phyloP scores from a whole-genome alignment of 2,797 vertebrate genomes.

The Apogon hyalosoma region DNA sequence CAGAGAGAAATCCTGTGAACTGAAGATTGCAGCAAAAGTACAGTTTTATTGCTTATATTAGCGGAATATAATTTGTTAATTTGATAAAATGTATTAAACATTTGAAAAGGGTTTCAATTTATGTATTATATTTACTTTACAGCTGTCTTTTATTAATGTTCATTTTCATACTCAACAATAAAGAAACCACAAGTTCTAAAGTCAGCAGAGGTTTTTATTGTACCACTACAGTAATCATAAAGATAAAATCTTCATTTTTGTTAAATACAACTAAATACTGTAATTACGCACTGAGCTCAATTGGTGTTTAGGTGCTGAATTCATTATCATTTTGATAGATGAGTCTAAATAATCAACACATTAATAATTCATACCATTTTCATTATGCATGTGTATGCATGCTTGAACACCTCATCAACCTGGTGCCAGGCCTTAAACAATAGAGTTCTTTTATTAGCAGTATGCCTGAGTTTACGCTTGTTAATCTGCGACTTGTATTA shows the following conservation, averaged over 20 bases:
- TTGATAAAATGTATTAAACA: slow-evolving; percentile 1
- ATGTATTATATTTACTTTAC: no score
- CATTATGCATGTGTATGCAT: slow-evolving; percentile 99
- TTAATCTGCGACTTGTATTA: slow-evolving; percentile 99
- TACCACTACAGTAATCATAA: slow-evolving; percentile 65
- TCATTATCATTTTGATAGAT: slow-evolving; percentile 99
- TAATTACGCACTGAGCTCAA: slow-evolving; percentile 97
- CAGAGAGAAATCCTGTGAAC: slow-evolving; percentile 47
- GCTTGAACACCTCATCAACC: slow-evolving; percentile 99
- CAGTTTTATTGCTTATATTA: slow-evolving; percentile 25
- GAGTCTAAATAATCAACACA: slow-evolving; percentile 99
- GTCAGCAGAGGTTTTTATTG: slow-evolving; percentile 55
- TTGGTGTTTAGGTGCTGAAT: slow-evolving; percentile 98
- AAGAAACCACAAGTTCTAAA: slow-evolving; percentile 32
- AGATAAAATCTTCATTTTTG: slow-evolving; percentile 83
- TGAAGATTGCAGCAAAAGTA: slow-evolving; percentile 54
- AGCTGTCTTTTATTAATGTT: neutral
- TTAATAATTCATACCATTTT: slow-evolving; percentile 99
- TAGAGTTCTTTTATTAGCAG: slow-evolving; percentile 94
- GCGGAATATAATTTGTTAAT: slow-evolving; percentile 6
- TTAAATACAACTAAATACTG: slow-evolving; percentile 96
- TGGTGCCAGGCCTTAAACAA: slow-evolving; percentile 98
- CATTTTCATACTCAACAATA: slow-evolving; percentile 15
- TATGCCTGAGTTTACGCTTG: slow-evolving; percentile 96
- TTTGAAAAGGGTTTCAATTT: no score